Base-by-base conservation (phyloP, 2,113 vertebrate genomes). In the Anser brachyrhynchus region DNA sequence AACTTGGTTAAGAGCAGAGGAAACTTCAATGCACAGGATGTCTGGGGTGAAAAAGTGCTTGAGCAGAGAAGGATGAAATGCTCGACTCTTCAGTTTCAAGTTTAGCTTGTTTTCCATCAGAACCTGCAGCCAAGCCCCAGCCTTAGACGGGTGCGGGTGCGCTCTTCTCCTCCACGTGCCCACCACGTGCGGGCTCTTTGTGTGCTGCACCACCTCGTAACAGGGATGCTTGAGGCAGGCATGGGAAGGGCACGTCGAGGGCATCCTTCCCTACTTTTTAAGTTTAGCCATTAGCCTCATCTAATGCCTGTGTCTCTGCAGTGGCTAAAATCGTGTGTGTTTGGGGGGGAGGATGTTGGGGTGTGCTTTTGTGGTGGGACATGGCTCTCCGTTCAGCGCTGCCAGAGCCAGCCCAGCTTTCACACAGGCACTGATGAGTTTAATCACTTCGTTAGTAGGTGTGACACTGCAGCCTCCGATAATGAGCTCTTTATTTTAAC, bases 371-470 rank as follows among this genome's bases (percentile, higher is more conserved):
- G 70, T n/a, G 0, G 0, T 62, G 74, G 84, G 77, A 62, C 65
- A 41, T 54, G 81, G 73, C 12, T 13, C 49, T 75, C 39, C 57
- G 15, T 74, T 84, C 83, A 76, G 35, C 67, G 52, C 67, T 13
- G 78, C 44, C 74, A 58, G 81, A 89, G 74, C 74, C 84, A 87
- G 78, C 90, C 82, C 58, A 76, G 92, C 66, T 87, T 87, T 84
- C 92, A 92, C 91, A 46, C 62, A 9, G 9, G 87, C 78, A 35
- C 84, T 84, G 91, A 93, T 92, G 91, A 94, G 87, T 93, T 94
- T 95, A 95, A 95, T 95, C 91, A 83, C 89, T 94, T 95, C 92
- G 73, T 96, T 97, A 97, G 93, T 85, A 92, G 95, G 87, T 96
- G 93, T 89, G 92, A 96, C 91, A 79, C 84, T 74, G 91, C 91